phyloP scores from a whole-genome alignment of 2,797 vertebrate species.

The Parauchenoglanis ngamensis region DNA sequence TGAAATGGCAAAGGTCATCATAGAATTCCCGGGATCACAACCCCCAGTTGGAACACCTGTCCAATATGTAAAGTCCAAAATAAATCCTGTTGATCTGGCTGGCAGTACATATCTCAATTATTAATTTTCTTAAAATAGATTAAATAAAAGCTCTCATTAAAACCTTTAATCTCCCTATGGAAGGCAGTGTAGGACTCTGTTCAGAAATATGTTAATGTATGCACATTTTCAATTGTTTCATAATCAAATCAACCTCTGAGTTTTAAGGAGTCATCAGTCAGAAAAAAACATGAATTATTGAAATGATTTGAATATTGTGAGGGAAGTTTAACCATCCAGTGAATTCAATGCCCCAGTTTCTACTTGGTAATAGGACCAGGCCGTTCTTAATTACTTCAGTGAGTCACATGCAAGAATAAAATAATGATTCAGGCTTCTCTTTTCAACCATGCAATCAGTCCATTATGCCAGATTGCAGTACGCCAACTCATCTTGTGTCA shows the following conservation, averaged over 20 bases:
- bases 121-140: neutral
- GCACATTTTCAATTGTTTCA: constrained; percentile 48
- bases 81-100: neutral
- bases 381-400: neutral
- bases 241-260: constrained; percentile 36
- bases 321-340: neutral
- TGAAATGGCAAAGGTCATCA: neutral
- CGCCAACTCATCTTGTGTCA: neutral
- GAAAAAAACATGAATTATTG: constrained; percentile 36
- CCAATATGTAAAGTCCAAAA: neutral
- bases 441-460: neutral
- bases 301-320: constrained; percentile 20
- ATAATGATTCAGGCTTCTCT: neutral
- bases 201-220: constrained; percentile 47
- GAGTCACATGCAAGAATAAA: neutral
- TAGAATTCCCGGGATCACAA: too few relatives aligned
- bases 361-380: neutral
- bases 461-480: neutral
- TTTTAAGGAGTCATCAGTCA: constrained; percentile 48
- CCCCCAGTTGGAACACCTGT: neutral
- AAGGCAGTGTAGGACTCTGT: neutral
- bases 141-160: neutral
- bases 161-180: neutral
- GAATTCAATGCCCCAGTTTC: neutral
- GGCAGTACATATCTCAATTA: neutral